These are phyloP conservation scores for Dexiosoma caninum DNA, from an alignment of 2,888 invertebrate species.

Conservation along the genomic window DNA sequence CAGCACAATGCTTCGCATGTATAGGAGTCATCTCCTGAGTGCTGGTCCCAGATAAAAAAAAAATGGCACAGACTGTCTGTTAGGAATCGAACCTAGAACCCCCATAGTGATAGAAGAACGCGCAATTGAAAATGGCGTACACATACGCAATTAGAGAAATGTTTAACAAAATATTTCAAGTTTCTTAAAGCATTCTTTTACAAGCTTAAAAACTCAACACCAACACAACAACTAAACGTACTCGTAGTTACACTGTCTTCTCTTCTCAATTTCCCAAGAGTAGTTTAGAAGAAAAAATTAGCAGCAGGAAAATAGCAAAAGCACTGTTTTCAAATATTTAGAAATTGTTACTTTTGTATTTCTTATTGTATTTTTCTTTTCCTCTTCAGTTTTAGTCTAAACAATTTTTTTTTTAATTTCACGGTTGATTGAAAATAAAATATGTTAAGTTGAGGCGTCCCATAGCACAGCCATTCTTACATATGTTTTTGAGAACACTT, in stretches of 20 bases:
- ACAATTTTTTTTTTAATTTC: conserved; percentile 69
- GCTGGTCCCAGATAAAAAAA: too few species aligned
- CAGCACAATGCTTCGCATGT: too few species aligned
- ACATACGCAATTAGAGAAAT: too few species aligned
- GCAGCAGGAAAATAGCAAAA: not conserved
- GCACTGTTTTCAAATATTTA: not conserved
- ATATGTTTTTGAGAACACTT: conserved; percentile 33
- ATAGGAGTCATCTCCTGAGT: too few species aligned
- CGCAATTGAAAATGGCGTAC: not conserved
- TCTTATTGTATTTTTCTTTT: too few species aligned
- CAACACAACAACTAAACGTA: conserved; percentile 5
- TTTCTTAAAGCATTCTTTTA: too few species aligned
- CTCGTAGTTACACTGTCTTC: not conserved
- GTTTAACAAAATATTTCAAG: too few species aligned
- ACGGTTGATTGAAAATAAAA: conserved; percentile 73
- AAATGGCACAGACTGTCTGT: too few species aligned
- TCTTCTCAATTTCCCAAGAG: not conserved
- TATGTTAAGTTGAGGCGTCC: conserved; percentile 48
- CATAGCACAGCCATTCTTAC: conserved; percentile 1
- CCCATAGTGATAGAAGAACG: too few species aligned
- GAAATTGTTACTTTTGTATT: not conserved
- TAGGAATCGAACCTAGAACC: too few species aligned
- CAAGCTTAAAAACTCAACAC: not conserved
- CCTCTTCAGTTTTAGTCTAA: not conserved
- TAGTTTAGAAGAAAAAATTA: not conserved